Percentiles rank a stretch among this genome's conserved stretches.
Conservation (phyloP, 2,888 invertebrate species). For the Elaeidobius kamerunicus region DNA sequence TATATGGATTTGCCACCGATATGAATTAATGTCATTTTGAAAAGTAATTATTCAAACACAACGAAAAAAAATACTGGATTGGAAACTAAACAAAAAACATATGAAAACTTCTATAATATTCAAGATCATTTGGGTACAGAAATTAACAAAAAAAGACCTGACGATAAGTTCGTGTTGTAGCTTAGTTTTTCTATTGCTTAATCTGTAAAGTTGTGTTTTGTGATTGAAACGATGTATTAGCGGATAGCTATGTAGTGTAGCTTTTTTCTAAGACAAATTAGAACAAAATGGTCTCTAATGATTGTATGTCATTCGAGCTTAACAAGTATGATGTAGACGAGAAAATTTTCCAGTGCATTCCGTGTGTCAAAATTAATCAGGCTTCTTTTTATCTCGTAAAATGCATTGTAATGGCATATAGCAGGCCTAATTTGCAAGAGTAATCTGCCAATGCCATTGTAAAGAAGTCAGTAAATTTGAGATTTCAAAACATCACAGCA, state of each 20-base stretch:
- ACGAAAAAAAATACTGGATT: slow-evolving; percentile 15
- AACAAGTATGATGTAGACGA: background rate
- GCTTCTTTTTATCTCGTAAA: no score
- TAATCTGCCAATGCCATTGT: no score
- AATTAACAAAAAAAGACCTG: no score
- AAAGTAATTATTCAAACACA: slow-evolving; percentile 7
- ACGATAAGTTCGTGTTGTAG: slow-evolving; percentile 12
- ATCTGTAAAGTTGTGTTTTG: slow-evolving; percentile 8
- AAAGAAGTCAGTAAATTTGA: no score
- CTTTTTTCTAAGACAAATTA: slow-evolving; percentile 4
- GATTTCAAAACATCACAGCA: no score
- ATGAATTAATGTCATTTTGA: slow-evolving; percentile 29
- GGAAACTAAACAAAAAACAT: slow-evolving; percentile 8
- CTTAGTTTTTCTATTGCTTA: slow-evolving; percentile 17
- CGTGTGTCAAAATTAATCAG: slow-evolving; percentile 1
- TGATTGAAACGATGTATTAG: slow-evolving; percentile 11
- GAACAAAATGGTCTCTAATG: slow-evolving; percentile 1
- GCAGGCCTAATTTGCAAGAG: no score
- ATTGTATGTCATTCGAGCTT: background rate
- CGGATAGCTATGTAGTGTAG: slow-evolving; percentile 5
- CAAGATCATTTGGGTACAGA: no score
- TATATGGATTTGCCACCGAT: slow-evolving; percentile 78
- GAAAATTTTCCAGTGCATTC: slow-evolving; percentile 9
- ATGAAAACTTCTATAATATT: no score
- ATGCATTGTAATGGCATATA: no score